A percentile compares a stretch with the other conserved stretches of the same genome.
Conservation (phyloP, 2,113 vertebrate species). For the Lichenostomus cassidix region DNA sequence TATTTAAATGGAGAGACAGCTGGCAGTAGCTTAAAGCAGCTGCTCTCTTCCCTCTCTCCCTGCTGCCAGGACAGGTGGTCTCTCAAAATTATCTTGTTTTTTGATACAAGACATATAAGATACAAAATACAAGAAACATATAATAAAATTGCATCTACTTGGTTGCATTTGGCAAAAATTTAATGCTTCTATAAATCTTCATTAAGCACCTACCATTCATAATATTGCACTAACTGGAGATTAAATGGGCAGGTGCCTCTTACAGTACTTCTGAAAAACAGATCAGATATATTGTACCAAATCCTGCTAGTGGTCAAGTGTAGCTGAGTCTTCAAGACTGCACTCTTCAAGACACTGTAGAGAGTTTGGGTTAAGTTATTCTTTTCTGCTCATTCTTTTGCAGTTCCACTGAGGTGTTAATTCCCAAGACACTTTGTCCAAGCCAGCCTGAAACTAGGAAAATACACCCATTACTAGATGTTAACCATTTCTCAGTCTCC, state of each 20-base stretch:
- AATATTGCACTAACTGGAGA: neutral
- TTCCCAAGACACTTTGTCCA: neutral
- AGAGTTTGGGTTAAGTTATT: neutral
- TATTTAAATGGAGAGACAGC: neutral
- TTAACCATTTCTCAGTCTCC: neutral
- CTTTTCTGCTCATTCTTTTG: neutral
- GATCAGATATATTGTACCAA: neutral
- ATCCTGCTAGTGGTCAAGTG: neutral
- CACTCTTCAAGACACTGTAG: neutral
- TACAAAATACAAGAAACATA: neutral
- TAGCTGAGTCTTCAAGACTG: neutral
- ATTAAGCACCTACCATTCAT: neutral
- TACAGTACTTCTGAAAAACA: neutral
- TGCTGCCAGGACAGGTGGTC: constrained; percentile 9
- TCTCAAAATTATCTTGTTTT: neutral
- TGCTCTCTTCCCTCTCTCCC: neutral
- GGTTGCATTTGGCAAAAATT: constrained; percentile 6
- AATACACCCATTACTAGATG: neutral
- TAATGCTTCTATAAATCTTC: neutral
- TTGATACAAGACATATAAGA: neutral
- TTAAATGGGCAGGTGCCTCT: neutral
- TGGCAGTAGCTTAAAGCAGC: constrained; percentile 5
- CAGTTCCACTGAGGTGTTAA: neutral
- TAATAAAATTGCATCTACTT: neutral
- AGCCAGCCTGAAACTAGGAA: neutral